Percentiles rank a stretch among this genome's conserved stretches.
These are phyloP conservation scores for Hemibagrus wyckioides DNA, from an alignment of 2,113 vertebrate genomes.

Conservation along the genomic window DNA sequence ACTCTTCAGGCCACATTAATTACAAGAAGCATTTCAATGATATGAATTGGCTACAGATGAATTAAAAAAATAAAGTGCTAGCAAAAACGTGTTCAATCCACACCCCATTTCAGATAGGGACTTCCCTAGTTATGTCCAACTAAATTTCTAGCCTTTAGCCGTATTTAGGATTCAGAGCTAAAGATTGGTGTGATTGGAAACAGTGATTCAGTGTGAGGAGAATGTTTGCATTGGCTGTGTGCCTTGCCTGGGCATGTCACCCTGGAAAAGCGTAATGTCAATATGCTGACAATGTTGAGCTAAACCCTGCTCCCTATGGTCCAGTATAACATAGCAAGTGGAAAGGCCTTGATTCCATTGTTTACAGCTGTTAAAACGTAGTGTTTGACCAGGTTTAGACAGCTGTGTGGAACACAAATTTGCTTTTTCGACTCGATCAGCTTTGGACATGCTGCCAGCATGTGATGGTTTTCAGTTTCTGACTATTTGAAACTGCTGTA, in stretches of 20 bases:
- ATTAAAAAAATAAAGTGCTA: neutral
- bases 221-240: slow-evolving; percentile 40
- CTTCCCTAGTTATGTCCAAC: slow-evolving; percentile 29
- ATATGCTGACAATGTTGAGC: slow-evolving; percentile 33
- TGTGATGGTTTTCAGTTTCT: slow-evolving; percentile 30
- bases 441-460: neutral
- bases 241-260: slow-evolving; percentile 47
- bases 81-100: slow-evolving; percentile 17
- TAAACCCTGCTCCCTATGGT: slow-evolving; percentile 23
- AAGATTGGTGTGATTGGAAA: slow-evolving; percentile 36
- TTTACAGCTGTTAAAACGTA: slow-evolving; percentile 25
- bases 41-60: slow-evolving; percentile 10
- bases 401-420: slow-evolving; percentile 27
- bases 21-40: neutral
- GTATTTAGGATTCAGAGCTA: slow-evolving; percentile 5
- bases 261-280: slow-evolving; percentile 49
- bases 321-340: slow-evolving; percentile 22
- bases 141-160: slow-evolving; percentile 33
- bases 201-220: slow-evolving; percentile 45
- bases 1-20: slow-evolving; percentile 7
- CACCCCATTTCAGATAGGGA: slow-evolving; percentile 21
- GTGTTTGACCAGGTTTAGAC: slow-evolving; percentile 38
- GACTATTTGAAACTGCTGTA: slow-evolving; percentile 5
- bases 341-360: slow-evolving; percentile 32
- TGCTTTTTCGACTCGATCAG: slow-evolving; percentile 1